Evolutionary conservation across 2,113 vertebrate genomes (phyloP).

Genomic region (Thamnaconus septentrionalis): DNA sequence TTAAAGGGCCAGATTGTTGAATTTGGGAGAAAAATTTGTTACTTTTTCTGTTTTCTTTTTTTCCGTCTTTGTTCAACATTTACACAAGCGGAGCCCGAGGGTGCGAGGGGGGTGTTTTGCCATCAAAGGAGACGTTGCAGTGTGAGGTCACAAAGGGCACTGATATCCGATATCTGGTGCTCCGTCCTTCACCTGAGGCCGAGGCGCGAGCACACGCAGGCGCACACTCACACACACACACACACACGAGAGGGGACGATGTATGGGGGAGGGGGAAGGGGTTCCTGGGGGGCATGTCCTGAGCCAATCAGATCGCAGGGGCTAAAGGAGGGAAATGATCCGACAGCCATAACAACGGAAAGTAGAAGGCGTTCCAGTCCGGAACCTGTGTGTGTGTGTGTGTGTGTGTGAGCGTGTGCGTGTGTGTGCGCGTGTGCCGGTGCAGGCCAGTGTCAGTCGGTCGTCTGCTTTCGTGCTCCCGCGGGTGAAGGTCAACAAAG

Average conservation of each 20-base stretch:
- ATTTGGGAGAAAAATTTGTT: conserved; percentile 8
- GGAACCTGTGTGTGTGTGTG: conserved; percentile 26
- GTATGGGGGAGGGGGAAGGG: not conserved
- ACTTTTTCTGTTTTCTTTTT: too few species aligned
- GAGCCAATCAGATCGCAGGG: conserved; percentile 52
- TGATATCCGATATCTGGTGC: conserved; percentile 17
- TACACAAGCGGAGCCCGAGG: too few species aligned
- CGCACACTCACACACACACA: not conserved
- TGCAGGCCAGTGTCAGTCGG: too few species aligned
- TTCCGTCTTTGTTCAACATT: too few species aligned
- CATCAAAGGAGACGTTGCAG: too few species aligned
- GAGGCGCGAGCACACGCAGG: conserved; percentile 11
- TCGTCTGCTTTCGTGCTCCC: too few species aligned
- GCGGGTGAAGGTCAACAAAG: too few species aligned
- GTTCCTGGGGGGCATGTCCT: conserved; percentile 55
- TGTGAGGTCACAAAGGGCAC: too few species aligned
- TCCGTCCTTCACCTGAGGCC: conserved; percentile 37
- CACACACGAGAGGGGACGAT: not conserved
- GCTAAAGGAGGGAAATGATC: conserved; percentile 77
- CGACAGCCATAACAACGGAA: conserved; percentile 75
- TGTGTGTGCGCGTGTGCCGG: too few species aligned
- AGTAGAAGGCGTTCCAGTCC: conserved; percentile 66
- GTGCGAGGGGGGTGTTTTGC: too few species aligned
- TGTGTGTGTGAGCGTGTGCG: not conserved
- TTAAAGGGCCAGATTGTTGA: conserved; percentile 24